These are phyloP conservation scores for Hydractinia echinata DNA, from an alignment of 30 jellyfish, hydroid and myxozoan species.

Conservation along the genomic window DNA sequence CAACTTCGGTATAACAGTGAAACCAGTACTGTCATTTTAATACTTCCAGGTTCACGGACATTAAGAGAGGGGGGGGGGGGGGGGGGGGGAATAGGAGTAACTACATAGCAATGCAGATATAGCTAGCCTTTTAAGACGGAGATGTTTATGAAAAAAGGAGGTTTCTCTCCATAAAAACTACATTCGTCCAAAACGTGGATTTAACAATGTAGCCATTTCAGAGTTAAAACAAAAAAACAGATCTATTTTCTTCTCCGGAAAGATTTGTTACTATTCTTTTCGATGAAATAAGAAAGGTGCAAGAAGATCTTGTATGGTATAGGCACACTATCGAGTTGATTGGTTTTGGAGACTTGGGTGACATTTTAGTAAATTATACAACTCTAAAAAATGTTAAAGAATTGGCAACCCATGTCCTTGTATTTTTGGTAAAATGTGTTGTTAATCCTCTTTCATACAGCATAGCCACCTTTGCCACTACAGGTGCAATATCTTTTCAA, in stretches of 20 bases:
- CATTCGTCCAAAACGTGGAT: neutral
- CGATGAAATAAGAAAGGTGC: neutral
- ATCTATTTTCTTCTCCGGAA: neutral
- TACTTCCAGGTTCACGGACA: neutral
- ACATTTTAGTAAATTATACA: conserved; percentile 5
- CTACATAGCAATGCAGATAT: no score
- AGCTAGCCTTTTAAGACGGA: no score
- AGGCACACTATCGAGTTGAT: neutral
- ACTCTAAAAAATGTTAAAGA: neutral
- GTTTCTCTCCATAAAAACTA: neutral
- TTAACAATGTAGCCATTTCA: neutral
- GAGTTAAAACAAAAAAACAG: neutral
- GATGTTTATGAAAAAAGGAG: no score
- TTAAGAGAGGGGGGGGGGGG: no score
- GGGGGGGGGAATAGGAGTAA: no score
- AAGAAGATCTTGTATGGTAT: no score
- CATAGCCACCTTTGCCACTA: no score
- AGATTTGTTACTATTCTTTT: conserved; percentile 2
- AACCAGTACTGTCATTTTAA: neutral
- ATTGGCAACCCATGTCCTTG: no score
- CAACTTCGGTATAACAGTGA: neutral
- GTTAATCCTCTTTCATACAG: no score
- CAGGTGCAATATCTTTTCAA: no score
- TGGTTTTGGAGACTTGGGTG: conserved; percentile 33
- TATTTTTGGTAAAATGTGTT: no score